Conservation (phyloP, 2,888 invertebrate genomes). For the Apamea crenata region DNA sequence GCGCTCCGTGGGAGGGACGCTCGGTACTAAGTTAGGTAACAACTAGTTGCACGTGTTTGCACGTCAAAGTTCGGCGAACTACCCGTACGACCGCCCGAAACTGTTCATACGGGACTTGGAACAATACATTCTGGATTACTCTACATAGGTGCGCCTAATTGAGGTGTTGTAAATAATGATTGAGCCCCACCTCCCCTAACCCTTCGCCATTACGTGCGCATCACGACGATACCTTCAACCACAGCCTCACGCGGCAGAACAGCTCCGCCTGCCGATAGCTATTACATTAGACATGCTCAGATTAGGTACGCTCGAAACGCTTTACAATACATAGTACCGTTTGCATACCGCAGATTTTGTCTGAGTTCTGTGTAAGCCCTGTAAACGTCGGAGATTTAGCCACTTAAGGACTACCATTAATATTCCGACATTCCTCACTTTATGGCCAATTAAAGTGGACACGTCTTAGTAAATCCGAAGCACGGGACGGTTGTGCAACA, state of each 20-base stretch:
- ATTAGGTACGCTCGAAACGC: conserved; percentile 60
- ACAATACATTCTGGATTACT: conserved; percentile 43
- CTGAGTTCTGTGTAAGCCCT: conserved; percentile 25
- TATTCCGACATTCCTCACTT: conserved; percentile 54
- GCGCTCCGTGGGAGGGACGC: conserved; percentile 12
- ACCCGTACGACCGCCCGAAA: conserved; percentile 34
- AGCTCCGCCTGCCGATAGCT: conserved; percentile 39
- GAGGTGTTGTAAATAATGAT: conserved; percentile 44
- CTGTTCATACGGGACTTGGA: conserved; percentile 32
- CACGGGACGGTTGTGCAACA: conserved; percentile 52
- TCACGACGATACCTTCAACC: conserved; percentile 46
- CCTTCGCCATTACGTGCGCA: conserved; percentile 44
- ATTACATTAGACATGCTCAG: conserved; percentile 63
- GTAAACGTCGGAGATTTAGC: conserved; percentile 39
- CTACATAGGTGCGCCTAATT: conserved; percentile 31
- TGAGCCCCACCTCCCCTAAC: conserved; percentile 39
- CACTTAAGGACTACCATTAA: conserved; percentile 39
- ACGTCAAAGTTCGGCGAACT: conserved; percentile 53
- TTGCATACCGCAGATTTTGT: conserved; percentile 49
- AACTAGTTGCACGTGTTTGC: conserved; percentile 60
- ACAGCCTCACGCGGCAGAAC: conserved; percentile 28
- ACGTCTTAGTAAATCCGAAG: conserved; percentile 45
- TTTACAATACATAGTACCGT: conserved; percentile 49
- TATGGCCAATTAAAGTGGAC: conserved; percentile 57
- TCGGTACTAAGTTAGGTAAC: conserved; percentile 47